phyloP scores from a whole-genome alignment of 2,888 invertebrate species.

The Stenichneumon culpator region DNA sequence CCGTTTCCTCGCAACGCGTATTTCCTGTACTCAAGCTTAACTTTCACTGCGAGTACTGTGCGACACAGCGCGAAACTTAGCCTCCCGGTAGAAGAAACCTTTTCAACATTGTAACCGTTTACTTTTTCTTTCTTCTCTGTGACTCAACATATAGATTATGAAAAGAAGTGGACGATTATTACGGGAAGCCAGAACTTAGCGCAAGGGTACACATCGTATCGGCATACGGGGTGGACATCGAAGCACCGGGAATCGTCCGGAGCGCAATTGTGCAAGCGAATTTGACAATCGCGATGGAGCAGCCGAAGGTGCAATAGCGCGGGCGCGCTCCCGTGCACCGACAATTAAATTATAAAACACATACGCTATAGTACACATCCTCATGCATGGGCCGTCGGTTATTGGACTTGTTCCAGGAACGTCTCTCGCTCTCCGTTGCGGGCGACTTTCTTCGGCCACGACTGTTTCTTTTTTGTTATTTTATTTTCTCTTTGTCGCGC shows the following conservation, averaged over 20 bases:
- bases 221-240: not conserved
- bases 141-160: not conserved
- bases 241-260: not conserved
- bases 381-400: conserved; percentile 18
- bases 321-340: conserved; percentile 33
- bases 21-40: not conserved
- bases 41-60: not conserved
- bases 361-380: conserved; percentile 2
- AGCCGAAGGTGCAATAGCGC: conserved; percentile 2
- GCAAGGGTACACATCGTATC: not conserved
- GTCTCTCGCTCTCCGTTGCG: conserved; percentile 47
- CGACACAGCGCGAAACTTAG: not conserved
- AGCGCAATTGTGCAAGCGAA: not conserved
- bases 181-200: conserved; percentile 22
- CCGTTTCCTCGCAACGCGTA: not conserved
- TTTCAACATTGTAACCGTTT: not conserved
- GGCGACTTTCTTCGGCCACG: conserved; percentile 77
- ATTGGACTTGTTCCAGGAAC: conserved; percentile 75
- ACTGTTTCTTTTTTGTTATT: conserved; percentile 67
- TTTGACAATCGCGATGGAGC: conserved; percentile 27
- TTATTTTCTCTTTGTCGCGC: conserved; percentile 63
- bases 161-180: conserved; percentile 10
- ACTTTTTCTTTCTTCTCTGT: not conserved
- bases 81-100: not conserved
- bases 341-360: conserved; percentile 64